A percentile compares a stretch with the other conserved stretches of the same genome.
These are phyloP conservation scores for Drosophila simulans DNA, from an alignment of 1,140 invertebrate genomes.

Conservation along the genomic window DNA sequence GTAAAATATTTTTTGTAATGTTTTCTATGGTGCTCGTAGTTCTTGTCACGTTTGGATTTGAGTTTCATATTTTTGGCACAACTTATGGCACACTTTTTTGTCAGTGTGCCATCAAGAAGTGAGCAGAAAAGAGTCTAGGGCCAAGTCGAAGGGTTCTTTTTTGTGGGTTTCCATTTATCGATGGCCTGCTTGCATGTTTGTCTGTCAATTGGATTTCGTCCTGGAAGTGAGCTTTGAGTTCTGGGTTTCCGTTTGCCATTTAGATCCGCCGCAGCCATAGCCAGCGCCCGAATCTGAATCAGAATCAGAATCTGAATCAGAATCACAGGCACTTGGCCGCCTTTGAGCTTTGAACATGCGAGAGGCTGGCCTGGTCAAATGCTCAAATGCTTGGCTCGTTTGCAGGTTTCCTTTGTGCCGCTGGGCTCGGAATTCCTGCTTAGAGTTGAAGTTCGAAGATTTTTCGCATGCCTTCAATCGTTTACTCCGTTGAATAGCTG, in stretches of 20 bases:
- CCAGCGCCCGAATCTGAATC: too few relatives aligned
- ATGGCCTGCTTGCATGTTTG: slow-evolving; percentile 48
- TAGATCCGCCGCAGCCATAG: background rate
- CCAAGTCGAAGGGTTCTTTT: slow-evolving; percentile 41
- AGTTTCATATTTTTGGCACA: background rate
- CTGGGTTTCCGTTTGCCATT: slow-evolving; percentile 24
- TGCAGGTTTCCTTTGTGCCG: slow-evolving; percentile 44
- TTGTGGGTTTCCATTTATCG: slow-evolving; percentile 54
- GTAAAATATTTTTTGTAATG: too few relatives aligned
- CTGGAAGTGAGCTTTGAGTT: slow-evolving; percentile 49
- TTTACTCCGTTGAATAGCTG: slow-evolving; percentile 15
- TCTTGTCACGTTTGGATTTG: too few relatives aligned
- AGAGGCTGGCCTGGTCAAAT: slow-evolving; percentile 40
- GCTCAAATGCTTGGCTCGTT: slow-evolving; percentile 24
- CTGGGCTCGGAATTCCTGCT: slow-evolving; percentile 35
- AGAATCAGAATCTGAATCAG: background rate
- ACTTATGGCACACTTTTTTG: background rate
- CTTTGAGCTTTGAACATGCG: slow-evolving; percentile 42
- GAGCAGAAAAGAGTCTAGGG: slow-evolving; percentile 24
- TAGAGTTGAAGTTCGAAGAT: slow-evolving; percentile 27
- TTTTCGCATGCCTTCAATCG: slow-evolving; percentile 21
- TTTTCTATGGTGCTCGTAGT: background rate
- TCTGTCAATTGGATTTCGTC: slow-evolving; percentile 61
- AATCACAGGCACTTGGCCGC: slow-evolving; percentile 42
- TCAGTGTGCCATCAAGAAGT: slow-evolving; percentile 8